These are phyloP conservation scores for Marronus borbonicus DNA, from an alignment of 2,888 invertebrate genomes.

Conservation along the genomic window DNA sequence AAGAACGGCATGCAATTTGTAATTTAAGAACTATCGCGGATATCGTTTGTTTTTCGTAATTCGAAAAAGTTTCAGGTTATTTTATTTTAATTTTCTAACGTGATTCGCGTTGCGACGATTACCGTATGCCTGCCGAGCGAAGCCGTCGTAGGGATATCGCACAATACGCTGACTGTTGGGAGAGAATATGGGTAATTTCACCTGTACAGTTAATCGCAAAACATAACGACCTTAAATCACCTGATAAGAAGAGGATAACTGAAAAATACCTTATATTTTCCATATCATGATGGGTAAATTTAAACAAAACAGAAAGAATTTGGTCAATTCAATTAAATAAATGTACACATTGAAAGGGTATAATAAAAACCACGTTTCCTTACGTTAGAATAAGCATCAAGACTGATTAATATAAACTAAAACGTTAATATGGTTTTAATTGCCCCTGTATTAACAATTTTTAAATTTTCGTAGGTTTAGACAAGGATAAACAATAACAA, in stretches of 20 bases:
- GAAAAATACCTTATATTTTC: too few species aligned
- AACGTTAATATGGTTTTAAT: too few species aligned
- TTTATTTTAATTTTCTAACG: neutral
- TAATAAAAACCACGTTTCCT: too few species aligned
- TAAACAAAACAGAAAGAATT: too few species aligned
- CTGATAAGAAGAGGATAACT: neutral
- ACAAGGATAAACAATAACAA: too few species aligned
- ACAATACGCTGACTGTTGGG: slow-evolving; percentile 16
- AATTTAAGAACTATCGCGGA: slow-evolving; percentile 8
- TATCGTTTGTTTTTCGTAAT: neutral
- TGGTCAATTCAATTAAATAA: too few species aligned
- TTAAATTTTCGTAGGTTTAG: too few species aligned
- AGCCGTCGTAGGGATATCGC: slow-evolving; percentile 11
- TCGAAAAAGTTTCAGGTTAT: neutral
- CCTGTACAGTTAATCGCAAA: slow-evolving; percentile 42
- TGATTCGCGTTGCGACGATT: neutral
- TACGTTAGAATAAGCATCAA: too few species aligned
- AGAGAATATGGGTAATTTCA: slow-evolving; percentile 37
- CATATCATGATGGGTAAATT: too few species aligned
- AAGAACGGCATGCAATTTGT: slow-evolving; percentile 24
- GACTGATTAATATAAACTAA: too few species aligned
- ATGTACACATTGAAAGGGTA: too few species aligned
- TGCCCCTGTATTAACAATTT: too few species aligned
- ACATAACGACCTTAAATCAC: slow-evolving; percentile 38
- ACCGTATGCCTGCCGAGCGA: neutral